Conservation (phyloP, 1,140 invertebrate genomes). For the Elysia chlorotica region DNA sequence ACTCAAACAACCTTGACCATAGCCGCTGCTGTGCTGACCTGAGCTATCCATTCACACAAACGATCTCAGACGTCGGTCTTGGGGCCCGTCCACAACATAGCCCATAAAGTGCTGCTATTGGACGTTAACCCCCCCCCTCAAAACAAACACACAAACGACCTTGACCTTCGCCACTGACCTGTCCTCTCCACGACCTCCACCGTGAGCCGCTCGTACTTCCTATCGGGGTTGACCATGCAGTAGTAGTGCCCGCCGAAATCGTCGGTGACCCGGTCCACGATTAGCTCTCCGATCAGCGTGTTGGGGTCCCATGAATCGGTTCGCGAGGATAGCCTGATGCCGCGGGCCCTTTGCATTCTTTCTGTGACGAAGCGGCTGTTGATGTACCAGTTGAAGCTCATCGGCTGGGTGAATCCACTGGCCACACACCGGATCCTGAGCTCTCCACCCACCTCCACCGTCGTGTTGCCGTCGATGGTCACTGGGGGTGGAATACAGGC, state of each 20-base stretch:
- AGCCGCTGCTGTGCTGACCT: too few relatives aligned
- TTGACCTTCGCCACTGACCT: too few relatives aligned
- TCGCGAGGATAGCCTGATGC: constrained; percentile 4
- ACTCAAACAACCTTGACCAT: too few relatives aligned
- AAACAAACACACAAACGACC: too few relatives aligned
- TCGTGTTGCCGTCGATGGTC: constrained; percentile 17
- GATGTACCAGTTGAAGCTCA: constrained; percentile 30
- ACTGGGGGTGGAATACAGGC: too few relatives aligned
- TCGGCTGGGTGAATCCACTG: constrained; percentile 8
- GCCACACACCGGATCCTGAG: constrained; percentile 23
- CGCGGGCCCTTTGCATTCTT: neutral
- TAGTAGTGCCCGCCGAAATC: constrained; percentile 26
- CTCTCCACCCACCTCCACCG: constrained; percentile 8
- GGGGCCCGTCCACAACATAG: too few relatives aligned
- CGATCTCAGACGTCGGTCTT: too few relatives aligned
- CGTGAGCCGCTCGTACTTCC: constrained; percentile 14
- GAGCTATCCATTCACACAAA: too few relatives aligned
- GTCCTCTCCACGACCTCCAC: too few relatives aligned
- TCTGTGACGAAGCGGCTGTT: constrained; percentile 17
- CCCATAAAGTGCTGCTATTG: too few relatives aligned
- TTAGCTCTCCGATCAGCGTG: constrained; percentile 22
- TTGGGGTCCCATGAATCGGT: neutral
- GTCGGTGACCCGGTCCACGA: neutral
- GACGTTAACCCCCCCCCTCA: too few relatives aligned
- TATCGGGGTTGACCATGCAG: constrained; percentile 26